phyloP scores from a whole-genome alignment of 35 echinoderm and acorn worm genomes.

The Holothuria glaberrima region DNA sequence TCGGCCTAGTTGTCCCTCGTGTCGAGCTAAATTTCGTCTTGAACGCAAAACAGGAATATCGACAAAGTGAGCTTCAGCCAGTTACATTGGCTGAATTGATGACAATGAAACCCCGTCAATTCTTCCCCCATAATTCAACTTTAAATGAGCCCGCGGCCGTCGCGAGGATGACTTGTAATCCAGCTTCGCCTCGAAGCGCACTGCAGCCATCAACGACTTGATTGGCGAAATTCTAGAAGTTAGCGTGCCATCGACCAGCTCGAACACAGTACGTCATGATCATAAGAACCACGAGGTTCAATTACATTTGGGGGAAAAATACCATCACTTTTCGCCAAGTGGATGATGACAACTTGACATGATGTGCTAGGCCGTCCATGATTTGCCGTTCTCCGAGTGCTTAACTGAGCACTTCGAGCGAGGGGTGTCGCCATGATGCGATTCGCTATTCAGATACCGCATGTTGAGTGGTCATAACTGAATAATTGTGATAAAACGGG shows the following conservation, averaged over 20 bases:
- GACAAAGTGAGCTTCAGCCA: not conserved
- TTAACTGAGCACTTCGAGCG: not conserved
- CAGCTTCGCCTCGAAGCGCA: constrained; percentile 11
- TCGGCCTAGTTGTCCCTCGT: not conserved
- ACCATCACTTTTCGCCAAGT: constrained; percentile 40
- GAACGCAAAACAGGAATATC: not conserved
- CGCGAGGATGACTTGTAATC: constrained; percentile 31
- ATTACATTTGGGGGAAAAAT: constrained; percentile 39
- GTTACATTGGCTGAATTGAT: not conserved
- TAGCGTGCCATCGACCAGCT: constrained; percentile 24
- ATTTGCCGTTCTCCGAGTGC: constrained; percentile 7
- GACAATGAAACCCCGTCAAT: not conserved
- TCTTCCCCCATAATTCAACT: constrained; percentile 10
- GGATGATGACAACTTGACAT: constrained; percentile 21
- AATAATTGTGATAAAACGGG: not conserved
- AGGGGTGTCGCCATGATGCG: not conserved
- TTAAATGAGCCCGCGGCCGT: constrained; percentile 39
- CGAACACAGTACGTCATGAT: constrained; percentile 21
- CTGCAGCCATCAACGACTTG: not conserved
- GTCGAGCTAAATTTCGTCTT: not conserved
- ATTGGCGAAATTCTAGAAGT: constrained; percentile 47
- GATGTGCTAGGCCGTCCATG: constrained; percentile 1
- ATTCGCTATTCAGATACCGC: not conserved
- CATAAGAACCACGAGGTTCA: constrained; percentile 7
- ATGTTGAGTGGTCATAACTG: not conserved